Conservation (phyloP, 2,888 invertebrate species). For the Andrena bicolor region DNA sequence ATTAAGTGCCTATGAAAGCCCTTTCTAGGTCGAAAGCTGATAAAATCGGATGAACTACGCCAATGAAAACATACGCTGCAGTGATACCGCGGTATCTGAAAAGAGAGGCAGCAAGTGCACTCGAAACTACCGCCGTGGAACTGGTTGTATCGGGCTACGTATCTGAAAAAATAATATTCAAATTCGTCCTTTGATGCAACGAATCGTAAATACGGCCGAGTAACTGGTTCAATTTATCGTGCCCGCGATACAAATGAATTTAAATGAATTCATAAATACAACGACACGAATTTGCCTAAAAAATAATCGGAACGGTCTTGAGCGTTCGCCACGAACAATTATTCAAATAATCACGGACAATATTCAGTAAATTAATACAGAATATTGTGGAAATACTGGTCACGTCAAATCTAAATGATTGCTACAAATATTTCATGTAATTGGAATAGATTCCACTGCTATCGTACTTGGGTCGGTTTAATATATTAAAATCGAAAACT, state of each 20-base stretch:
- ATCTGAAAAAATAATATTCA: slow-evolving; percentile 37
- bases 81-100: not conserved
- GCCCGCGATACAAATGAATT: slow-evolving; percentile 31
- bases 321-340: not conserved
- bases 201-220: slow-evolving; percentile 19
- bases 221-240: slow-evolving; percentile 26
- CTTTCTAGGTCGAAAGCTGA: slow-evolving; percentile 36
- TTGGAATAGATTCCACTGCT: no score
- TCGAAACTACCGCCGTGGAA: slow-evolving; percentile 11
- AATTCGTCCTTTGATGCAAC: slow-evolving; percentile 29
- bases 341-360: not conserved
- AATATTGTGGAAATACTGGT: slow-evolving; percentile 14
- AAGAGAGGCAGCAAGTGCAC: slow-evolving; percentile 10
- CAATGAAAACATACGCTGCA: slow-evolving; percentile 37
- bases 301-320: slow-evolving; percentile 26
- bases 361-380: slow-evolving; percentile 13
- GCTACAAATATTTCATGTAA: not conserved
- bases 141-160: not conserved
- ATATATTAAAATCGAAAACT: no score
- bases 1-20: slow-evolving; percentile 20
- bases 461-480: no score
- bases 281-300: slow-evolving; percentile 37
- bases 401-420: not conserved
- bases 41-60: slow-evolving; percentile 34
- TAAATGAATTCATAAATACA: slow-evolving; percentile 50